A percentile compares a stretch with the other conserved stretches of the same genome.
Evolutionary conservation across 1,140 invertebrate genomes (phyloP).

Genomic region (Apolygus lucorum): DNA sequence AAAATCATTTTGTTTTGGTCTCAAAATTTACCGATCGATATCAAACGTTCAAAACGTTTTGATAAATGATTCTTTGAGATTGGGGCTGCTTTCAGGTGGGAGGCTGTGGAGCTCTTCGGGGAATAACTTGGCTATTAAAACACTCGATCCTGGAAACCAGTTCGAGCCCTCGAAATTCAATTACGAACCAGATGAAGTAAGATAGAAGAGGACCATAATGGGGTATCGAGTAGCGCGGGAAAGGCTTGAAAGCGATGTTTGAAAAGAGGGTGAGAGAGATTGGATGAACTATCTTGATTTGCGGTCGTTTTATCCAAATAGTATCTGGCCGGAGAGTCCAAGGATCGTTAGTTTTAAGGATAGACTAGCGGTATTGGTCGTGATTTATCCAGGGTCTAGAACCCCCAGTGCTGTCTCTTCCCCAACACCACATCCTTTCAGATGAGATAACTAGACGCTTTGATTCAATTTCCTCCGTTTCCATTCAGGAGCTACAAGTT

Average conservation of each 20-base stretch:
- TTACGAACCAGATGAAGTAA: conserved; percentile 1
- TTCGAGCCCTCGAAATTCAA: conserved; percentile 8
- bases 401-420: no score
- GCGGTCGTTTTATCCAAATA: conserved; percentile 18
- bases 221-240: not conserved
- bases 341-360: no score
- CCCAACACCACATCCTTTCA: no score
- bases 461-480: no score
- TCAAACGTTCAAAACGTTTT: no score
- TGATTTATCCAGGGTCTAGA: no score
- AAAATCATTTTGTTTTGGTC: no score
- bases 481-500: no score
- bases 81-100: not conserved
- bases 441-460: no score
- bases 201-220: not conserved
- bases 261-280: not conserved
- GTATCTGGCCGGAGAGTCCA: no score
- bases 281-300: conserved; percentile 6
- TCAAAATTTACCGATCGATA: no score
- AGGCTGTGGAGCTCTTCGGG: not conserved
- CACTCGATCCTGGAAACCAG: not conserved
- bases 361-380: no score
- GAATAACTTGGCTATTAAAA: not conserved
- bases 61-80: not conserved
- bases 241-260: not conserved